These are phyloP conservation scores for Potamarius usumacintae DNA, from an alignment of 2,113 vertebrate genomes.

Conservation along the genomic window DNA sequence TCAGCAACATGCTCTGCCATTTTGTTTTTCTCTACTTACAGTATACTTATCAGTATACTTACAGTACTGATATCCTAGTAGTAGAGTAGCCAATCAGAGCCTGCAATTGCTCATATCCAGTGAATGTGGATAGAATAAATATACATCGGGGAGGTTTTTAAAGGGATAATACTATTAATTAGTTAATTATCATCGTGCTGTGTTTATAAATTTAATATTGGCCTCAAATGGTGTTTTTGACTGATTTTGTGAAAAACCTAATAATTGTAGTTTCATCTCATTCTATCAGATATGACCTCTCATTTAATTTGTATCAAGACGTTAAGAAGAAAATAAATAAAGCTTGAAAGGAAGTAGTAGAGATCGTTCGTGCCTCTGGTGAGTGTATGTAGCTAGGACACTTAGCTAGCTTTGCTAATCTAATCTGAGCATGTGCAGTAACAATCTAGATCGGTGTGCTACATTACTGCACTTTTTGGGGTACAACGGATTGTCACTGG, in stretches of 20 bases:
- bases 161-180: neutral
- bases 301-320: neutral
- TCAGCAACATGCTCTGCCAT: too few species aligned
- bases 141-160: too few species aligned
- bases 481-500: too few species aligned
- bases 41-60: too few species aligned
- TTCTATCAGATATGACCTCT: neutral
- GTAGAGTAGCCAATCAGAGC: too few species aligned
- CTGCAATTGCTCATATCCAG: too few species aligned
- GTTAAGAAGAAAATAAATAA: neutral
- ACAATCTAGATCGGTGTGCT: too few species aligned
- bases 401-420: neutral
- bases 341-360: neutral
- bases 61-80: too few species aligned
- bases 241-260: neutral
- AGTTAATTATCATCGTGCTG: neutral
- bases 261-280: too few species aligned
- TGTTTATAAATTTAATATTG: neutral
- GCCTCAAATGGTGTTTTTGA: neutral
- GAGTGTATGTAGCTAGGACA: neutral
- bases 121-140: too few species aligned
- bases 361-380: neutral
- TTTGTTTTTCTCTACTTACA: too few species aligned
- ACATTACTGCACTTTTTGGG: too few species aligned
- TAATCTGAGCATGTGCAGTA: neutral